Evolutionary conservation across 2,888 invertebrate species (phyloP), one percentile per base, ranked within the genome.

Genomic region (Noctua pronuba): DNA sequence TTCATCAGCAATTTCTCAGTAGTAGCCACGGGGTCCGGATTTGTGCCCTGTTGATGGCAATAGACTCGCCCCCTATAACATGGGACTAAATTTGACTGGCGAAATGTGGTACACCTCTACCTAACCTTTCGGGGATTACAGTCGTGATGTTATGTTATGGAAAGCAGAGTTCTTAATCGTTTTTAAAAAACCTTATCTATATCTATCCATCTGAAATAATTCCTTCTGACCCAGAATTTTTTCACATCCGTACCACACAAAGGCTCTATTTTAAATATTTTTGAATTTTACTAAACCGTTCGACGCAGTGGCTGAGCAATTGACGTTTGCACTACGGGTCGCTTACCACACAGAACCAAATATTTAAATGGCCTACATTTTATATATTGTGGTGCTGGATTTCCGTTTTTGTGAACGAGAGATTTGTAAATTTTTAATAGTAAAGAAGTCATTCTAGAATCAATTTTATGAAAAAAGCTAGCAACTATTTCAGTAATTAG

Each of bases 351-450:
- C 38, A 4, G 16, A 66, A 46, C 31, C 70, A 76, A 80, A 82
- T 82, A 80, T 76, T 80, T 76, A 82, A 41, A 41, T 75, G 21
- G 52, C 77, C 60, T 55, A 70, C 21, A 80, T 82, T 82, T 68
- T 66, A 38, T n/a, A 52, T n/a, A n/a, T n/a, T n/a, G 64, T 38
- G 13, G 35, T 44, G 44, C 31, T 3, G 35, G 2, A 28, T 64
- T 80, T 38, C 6, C 8, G 11, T 49, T 66, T 58, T 44, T 62
- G 1, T 31, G 46, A n/a, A 46, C 62, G 3, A 38, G 1, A n/a
- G 62, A 35, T 52, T 68, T 67, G 11, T 13, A n/a, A 31, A 35
- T 64, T 38, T 68, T 55, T 11, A 52, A 28, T 24, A 11, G 8
- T 21, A 2, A 24, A 13, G 1, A 16, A 73, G n/a, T n/a, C n/a